A percentile compares a stretch with the other conserved stretches of the same genome.
phyloP scores from a whole-genome alignment of 92 coral and sea anemone species.

The Palythoa heliodiscus region DNA sequence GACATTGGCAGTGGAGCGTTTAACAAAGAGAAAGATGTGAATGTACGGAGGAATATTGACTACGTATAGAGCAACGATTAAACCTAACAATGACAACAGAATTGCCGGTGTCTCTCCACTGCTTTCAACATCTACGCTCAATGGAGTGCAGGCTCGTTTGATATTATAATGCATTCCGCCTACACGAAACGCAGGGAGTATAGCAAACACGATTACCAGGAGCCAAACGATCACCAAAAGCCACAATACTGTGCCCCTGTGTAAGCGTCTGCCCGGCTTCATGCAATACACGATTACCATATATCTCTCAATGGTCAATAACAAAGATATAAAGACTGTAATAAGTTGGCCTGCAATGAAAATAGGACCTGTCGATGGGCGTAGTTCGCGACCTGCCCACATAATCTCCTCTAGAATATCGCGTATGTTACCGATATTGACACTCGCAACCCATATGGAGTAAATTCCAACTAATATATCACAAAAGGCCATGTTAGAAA shows the following conservation, averaged over 20 bases:
- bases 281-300: constrained; percentile 69
- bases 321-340: constrained; percentile 62
- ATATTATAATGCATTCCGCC: constrained; percentile 79
- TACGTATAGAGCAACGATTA: constrained; percentile 59
- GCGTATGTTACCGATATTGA: constrained; percentile 57
- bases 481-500: constrained; percentile 59
- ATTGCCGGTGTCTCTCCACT: constrained; percentile 60
- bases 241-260: constrained; percentile 51
- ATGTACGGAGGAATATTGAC: constrained; percentile 64
- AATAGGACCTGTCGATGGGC: constrained; percentile 80
- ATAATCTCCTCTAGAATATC: constrained; percentile 72
- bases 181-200: constrained; percentile 75
- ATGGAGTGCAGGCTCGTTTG: constrained; percentile 81
- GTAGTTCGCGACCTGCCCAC: constrained; percentile 76
- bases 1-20: constrained; percentile 44
- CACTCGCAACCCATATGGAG: constrained; percentile 66
- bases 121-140: constrained; percentile 63
- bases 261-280: constrained; percentile 57
- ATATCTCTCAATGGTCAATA: constrained; percentile 73
- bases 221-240: constrained; percentile 66
- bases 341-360: constrained; percentile 75
- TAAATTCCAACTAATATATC: constrained; percentile 68
- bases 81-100: constrained; percentile 57
- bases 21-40: constrained; percentile 67
- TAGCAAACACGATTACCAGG: constrained; percentile 52